Percentiles rank a stretch among this genome's conserved stretches.
Conservation (phyloP, 2,888 invertebrate species). For the Diplazon laetatorius region DNA sequence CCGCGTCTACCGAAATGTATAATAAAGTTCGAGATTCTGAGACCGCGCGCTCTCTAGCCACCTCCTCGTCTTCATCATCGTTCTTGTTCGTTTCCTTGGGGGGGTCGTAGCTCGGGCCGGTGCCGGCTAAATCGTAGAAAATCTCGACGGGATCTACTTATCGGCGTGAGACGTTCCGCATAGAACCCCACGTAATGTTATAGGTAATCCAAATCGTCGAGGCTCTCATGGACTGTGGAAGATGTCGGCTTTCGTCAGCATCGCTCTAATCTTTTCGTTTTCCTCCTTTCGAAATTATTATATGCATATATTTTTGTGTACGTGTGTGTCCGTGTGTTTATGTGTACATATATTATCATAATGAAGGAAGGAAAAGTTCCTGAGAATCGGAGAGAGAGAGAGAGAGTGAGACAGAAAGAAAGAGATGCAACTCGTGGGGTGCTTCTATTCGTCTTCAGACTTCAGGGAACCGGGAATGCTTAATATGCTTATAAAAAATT, state of each 20-base stretch:
- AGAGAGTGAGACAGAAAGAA: too few relatives aligned
- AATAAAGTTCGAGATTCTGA: constrained; percentile 46
- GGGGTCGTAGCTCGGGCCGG: constrained; percentile 30
- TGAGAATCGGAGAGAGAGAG: background rate
- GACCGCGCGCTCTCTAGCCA: constrained; percentile 6
- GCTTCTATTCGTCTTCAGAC: background rate
- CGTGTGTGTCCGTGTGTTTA: too few relatives aligned
- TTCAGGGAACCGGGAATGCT: too few relatives aligned
- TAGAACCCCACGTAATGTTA: constrained; percentile 28
- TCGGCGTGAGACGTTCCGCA: constrained; percentile 1
- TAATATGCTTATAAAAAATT: too few relatives aligned
- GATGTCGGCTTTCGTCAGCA: constrained; percentile 20
- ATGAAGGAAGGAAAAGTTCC: background rate
- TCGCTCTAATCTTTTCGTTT: constrained; percentile 11
- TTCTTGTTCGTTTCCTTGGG: background rate
- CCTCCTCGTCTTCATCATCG: constrained; percentile 7
- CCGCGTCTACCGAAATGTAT: constrained; percentile 57
- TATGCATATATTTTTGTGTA: background rate
- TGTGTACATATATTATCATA: constrained; percentile 1
- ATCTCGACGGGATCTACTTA: constrained; percentile 28
- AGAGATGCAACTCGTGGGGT: background rate
- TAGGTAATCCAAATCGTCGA: constrained; percentile 25
- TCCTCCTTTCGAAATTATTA: constrained; percentile 34
- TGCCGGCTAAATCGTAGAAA: constrained; percentile 18
- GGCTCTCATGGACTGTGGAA: constrained; percentile 12